Conservation (phyloP, 2,113 vertebrate genomes). For the Spea bombifrons region DNA sequence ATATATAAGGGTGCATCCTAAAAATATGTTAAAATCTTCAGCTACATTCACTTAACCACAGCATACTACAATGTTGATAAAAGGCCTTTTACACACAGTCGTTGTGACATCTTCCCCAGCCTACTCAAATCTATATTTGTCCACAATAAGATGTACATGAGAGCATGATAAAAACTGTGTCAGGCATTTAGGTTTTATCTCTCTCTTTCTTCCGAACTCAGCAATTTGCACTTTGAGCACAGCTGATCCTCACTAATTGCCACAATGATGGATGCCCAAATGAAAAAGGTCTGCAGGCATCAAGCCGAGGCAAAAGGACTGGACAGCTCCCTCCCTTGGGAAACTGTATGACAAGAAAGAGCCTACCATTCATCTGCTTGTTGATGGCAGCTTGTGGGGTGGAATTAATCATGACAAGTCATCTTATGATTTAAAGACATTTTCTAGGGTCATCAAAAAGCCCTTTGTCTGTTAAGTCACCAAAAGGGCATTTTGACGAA, state of each 20-base stretch:
- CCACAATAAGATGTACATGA: not conserved
- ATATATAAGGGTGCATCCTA: not conserved
- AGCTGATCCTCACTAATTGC: conserved; percentile 35
- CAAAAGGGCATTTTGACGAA: not conserved
- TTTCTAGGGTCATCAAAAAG: conserved; percentile 27
- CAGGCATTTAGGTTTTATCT: conserved; percentile 20
- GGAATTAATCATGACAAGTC: conserved; percentile 28
- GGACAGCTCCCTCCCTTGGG: conserved; percentile 26
- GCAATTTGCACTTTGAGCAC: conserved; percentile 37
- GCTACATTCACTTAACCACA: not conserved
- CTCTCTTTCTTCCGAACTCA: conserved; percentile 16
- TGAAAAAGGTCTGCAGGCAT: conserved; percentile 30
- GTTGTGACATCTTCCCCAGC: not conserved
- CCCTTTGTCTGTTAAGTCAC: conserved; percentile 17
- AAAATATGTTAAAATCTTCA: not conserved
- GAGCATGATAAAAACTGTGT: conserved; percentile 29
- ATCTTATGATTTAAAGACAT: conserved; percentile 21
- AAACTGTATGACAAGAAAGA: conserved; percentile 9
- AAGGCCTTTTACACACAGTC: not conserved
- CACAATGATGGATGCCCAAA: conserved; percentile 26
- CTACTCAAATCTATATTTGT: not conserved
- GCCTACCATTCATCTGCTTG: conserved; percentile 12
- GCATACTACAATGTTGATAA: not conserved
- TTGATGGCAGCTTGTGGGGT: conserved; percentile 22
- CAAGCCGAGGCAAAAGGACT: conserved; percentile 4